Base-by-base conservation (phyloP, 2,888 invertebrate species). In the Globia sparganii region DNA sequence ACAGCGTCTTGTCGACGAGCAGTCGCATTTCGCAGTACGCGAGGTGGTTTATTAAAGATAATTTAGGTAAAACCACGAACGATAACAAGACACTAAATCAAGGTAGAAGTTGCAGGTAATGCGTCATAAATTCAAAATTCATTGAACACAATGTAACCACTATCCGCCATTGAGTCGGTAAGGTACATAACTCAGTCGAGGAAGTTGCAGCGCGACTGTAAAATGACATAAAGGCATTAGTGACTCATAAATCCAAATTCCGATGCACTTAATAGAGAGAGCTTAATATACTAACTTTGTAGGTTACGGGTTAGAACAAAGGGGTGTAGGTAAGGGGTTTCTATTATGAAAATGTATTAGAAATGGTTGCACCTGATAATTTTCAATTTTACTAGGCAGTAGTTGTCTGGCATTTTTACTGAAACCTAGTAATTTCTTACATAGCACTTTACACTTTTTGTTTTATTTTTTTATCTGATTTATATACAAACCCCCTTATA, bases 151-250 rank as follows among this genome's bases (percentile, higher is more conserved):
- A 77, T 81, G 86, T 83, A 80, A 80, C 83, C 65, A 70, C 56
- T 62, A 59, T 31, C 58, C 65, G 62, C 61, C 65, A 62, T 71
- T 64, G 75, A 80, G 75, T 68, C 58, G 62, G 84, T 53, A 65
- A 80, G 76, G 77, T 58, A 73, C 65, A 86, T 84, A 84, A 87
- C 68, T 84, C 87, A 72, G 65, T 53, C 66, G 71, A 67, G 62
- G 56, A 77, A 78, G 80, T 86, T 86, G 82, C 86, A 84, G 37
- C 43, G 61, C 43, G 68, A 78, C 75, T 78, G 75, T 66, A 78
- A 80, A 86, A 80, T 84, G 87, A 75, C 80, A 68, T 82, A 72
- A 81, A 81, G 75, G 77, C 64, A 88, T 88, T 86, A 86, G 75
- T 77, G 75, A 53, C 58, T 75, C 87, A 72, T 86, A 86, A 86